Evolutionary conservation across 2,888 invertebrate species (phyloP).

Genomic region (Heliconius charithonia): DNA sequence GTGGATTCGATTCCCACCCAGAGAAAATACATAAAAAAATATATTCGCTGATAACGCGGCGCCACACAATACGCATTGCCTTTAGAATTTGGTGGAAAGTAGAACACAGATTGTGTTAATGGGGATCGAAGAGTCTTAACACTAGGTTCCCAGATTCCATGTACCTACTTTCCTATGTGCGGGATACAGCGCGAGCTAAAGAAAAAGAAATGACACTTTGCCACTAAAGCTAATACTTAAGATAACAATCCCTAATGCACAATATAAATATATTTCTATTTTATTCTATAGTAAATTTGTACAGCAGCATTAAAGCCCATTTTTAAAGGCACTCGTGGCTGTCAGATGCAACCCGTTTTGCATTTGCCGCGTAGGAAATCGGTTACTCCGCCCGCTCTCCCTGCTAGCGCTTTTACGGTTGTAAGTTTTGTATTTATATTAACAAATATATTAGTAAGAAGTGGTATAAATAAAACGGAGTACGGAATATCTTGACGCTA

Average conservation of each 20-base stretch:
- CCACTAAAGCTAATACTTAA: neutral
- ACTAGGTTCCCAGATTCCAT: too few species aligned
- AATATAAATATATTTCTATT: neutral
- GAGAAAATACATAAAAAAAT: neutral
- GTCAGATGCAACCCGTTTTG: slow-evolving; percentile 69
- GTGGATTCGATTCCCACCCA: neutral
- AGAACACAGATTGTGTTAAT: neutral
- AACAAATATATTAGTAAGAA: neutral
- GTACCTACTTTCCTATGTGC: too few species aligned
- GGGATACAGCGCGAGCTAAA: neutral
- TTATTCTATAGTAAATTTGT: slow-evolving; percentile 5
- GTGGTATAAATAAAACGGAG: neutral
- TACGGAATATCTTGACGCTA: neutral
- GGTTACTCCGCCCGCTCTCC: slow-evolving; percentile 23
- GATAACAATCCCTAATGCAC: neutral
- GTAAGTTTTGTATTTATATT: slow-evolving; percentile 7
- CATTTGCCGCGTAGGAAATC: slow-evolving; percentile 54
- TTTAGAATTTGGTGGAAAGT: neutral
- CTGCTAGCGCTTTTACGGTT: slow-evolving; percentile 26
- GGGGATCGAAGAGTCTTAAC: neutral
- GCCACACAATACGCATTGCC: neutral
- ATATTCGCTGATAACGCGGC: neutral
- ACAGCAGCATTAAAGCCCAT: neutral
- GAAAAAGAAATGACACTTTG: neutral
- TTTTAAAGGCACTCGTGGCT: slow-evolving; percentile 42